Evolutionary conservation across 2,888 invertebrate species (phyloP).

Genomic region (Dorcus parallelipipedus): DNA sequence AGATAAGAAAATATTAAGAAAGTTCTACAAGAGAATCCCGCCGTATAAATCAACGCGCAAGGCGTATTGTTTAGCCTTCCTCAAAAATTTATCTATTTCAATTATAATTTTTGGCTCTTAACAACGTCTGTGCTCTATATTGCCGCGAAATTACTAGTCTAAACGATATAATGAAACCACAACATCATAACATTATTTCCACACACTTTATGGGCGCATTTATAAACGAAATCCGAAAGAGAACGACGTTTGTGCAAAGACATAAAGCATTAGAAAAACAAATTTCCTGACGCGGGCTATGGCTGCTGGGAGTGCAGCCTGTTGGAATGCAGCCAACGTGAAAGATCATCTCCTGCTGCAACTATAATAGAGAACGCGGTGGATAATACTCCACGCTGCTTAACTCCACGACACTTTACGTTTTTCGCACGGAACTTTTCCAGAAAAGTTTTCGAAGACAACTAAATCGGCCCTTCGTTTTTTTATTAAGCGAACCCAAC

Average conservation of each 20-base stretch:
- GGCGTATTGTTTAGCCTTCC: too few species aligned
- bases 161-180: constrained; percentile 7
- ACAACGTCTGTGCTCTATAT: constrained; percentile 23
- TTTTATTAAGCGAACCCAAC: background rate
- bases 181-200: constrained; percentile 15
- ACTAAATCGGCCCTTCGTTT: background rate
- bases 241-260: constrained; percentile 9
- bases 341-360: constrained; percentile 35
- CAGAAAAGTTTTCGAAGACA: background rate
- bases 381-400: constrained; percentile 14
- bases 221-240: constrained; percentile 16
- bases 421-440: constrained; percentile 2
- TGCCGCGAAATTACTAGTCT: constrained; percentile 3
- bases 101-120: constrained; percentile 34
- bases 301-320: constrained; percentile 25
- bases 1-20: too few species aligned
- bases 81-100: constrained; percentile 30
- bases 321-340: constrained; percentile 43
- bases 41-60: too few species aligned
- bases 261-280: constrained; percentile 23
- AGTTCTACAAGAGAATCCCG: too few species aligned
- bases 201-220: constrained; percentile 4
- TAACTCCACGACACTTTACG: constrained; percentile 7
- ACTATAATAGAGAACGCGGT: constrained; percentile 29
- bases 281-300: constrained; percentile 19